Conservation (phyloP, 2,888 invertebrate species). For the Netelia inedita region DNA sequence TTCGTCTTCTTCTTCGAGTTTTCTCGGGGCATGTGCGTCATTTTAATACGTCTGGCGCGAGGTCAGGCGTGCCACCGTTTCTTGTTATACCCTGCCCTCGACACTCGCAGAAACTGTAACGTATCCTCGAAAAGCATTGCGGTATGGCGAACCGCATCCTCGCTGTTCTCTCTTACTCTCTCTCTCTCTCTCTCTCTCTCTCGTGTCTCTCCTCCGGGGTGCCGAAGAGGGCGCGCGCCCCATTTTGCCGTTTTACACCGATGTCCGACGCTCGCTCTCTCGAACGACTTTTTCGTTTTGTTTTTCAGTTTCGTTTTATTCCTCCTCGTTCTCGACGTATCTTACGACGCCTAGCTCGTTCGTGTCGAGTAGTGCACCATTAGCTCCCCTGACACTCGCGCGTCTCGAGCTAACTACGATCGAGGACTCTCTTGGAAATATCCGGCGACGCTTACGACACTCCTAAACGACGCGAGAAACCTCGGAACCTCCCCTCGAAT, state of each 20-base stretch:
- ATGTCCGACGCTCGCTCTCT: slow-evolving; percentile 67
- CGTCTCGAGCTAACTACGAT: slow-evolving; percentile 27
- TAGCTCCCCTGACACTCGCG: slow-evolving; percentile 61
- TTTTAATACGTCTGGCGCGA: slow-evolving; percentile 84
- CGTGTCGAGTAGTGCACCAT: slow-evolving; percentile 63
- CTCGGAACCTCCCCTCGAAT: not conserved
- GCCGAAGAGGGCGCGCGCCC: slow-evolving; percentile 44
- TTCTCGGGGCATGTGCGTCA: slow-evolving; percentile 77
- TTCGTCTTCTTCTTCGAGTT: slow-evolving; percentile 43
- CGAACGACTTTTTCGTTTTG: slow-evolving; percentile 39
- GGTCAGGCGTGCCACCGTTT: slow-evolving; percentile 81
- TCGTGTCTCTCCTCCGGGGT: slow-evolving; percentile 61
- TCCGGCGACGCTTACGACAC: not conserved
- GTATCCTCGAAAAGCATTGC: slow-evolving; percentile 18
- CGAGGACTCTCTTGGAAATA: slow-evolving; percentile 28
- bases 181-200: slow-evolving; percentile 58
- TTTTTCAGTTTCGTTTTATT: slow-evolving; percentile 46
- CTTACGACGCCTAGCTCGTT: slow-evolving; percentile 62
- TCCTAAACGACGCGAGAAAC: slow-evolving; percentile 8
- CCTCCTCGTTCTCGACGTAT: slow-evolving; percentile 45
- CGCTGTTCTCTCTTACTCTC: slow-evolving; percentile 51
- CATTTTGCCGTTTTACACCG: slow-evolving; percentile 63
- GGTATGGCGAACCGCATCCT: slow-evolving; percentile 33
- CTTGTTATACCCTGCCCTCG: slow-evolving; percentile 74
- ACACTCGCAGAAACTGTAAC: slow-evolving; percentile 4